Evolutionary conservation across 2,113 vertebrate genomes (phyloP).

Genomic region (Melanostigma gelatinosum): DNA sequence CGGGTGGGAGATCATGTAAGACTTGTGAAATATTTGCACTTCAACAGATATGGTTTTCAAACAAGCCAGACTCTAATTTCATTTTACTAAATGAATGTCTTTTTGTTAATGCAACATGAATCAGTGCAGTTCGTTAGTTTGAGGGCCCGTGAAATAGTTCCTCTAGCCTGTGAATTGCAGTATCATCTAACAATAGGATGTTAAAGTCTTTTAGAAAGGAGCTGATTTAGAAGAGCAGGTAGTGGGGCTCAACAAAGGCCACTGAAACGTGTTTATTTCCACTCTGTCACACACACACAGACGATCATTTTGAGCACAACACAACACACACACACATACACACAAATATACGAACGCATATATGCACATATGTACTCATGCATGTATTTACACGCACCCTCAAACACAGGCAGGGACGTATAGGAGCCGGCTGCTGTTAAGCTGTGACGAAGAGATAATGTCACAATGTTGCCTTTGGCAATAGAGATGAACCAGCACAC

Average conservation of each 20-base stretch:
- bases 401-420: conserved; percentile 19
- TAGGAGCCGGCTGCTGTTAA: conserved; percentile 46
- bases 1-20: conserved; percentile 31
- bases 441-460: conserved; percentile 67
- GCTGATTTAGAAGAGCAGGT: conserved; percentile 51
- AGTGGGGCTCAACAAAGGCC: conserved; percentile 49
- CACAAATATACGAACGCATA: neutral
- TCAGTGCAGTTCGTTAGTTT: conserved; percentile 11
- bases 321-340: conserved; percentile 22
- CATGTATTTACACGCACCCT: conserved; percentile 17
- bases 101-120: conserved; percentile 20
- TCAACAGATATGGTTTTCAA: conserved; percentile 31
- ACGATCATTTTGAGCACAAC: conserved; percentile 58
- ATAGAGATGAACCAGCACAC: conserved; percentile 53
- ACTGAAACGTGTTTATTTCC: conserved; percentile 45
- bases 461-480: conserved; percentile 55
- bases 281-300: conserved; percentile 16
- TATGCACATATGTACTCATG: conserved; percentile 1
- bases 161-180: conserved; percentile 15
- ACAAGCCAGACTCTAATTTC: conserved; percentile 24
- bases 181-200: conserved; percentile 35
- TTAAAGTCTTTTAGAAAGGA: conserved; percentile 50
- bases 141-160: conserved; percentile 39
- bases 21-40: conserved; percentile 33
- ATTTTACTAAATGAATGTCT: conserved; percentile 26